phyloP scores from a whole-genome alignment of 2,797 vertebrate genomes.

The Sus cebifrons region DNA sequence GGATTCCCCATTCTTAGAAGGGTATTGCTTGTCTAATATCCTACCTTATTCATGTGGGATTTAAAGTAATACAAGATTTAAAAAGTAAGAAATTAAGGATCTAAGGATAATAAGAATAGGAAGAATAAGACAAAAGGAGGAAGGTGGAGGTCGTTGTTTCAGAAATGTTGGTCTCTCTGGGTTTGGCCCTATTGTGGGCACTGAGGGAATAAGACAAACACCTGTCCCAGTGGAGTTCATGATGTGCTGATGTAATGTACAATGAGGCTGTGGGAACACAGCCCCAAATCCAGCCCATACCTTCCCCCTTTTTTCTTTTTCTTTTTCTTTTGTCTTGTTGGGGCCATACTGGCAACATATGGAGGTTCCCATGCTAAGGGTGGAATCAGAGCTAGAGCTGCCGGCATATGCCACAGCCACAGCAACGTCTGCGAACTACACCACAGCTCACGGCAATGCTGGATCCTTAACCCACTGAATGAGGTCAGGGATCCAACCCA shows the following conservation, averaged over 20 bases:
- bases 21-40: background rate
- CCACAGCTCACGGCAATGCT: too few species aligned
- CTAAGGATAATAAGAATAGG: background rate
- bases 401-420: too few species aligned
- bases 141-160: background rate
- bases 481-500: too few species aligned
- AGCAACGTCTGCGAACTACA: too few species aligned
- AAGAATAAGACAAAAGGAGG: background rate
- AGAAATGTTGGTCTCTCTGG: background rate
- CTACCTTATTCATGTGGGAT: background rate
- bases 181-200: background rate
- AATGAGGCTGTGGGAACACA: background rate
- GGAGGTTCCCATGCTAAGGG: too few species aligned
- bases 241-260: background rate
- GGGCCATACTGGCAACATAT: too few species aligned
- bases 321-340: too few species aligned
- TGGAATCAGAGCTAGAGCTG: too few species aligned
- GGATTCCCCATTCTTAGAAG: background rate
- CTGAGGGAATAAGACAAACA: background rate
- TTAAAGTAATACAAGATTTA: background rate
- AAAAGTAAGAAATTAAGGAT: constrained; percentile 35
- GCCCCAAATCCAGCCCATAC: background rate
- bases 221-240: background rate
- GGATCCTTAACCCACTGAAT: too few species aligned
- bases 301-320: background rate